Percentiles rank a stretch among this genome's conserved stretches.
Conservation (phyloP, 2,888 invertebrate species). For the Drosophila borealis region DNA sequence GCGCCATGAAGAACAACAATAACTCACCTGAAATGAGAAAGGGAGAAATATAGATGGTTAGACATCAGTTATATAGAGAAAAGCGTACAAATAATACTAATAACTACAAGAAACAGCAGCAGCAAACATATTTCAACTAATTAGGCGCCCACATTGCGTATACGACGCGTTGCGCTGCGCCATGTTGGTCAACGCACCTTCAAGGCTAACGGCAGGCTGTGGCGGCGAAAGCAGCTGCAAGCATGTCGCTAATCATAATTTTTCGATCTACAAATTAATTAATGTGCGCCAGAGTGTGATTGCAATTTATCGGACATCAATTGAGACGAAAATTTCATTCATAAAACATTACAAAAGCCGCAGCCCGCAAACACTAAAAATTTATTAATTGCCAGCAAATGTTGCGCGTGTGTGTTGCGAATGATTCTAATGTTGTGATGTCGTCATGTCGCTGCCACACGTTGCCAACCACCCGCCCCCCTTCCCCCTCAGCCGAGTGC, state of each 20-base stretch:
- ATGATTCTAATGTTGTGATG: slow-evolving; percentile 49
- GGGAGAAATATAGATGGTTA: slow-evolving; percentile 32
- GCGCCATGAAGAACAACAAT: slow-evolving; percentile 16
- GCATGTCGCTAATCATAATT: slow-evolving; percentile 71
- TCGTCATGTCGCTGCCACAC: slow-evolving; percentile 52
- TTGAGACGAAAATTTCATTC: slow-evolving; percentile 73
- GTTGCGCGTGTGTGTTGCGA: slow-evolving; percentile 63
- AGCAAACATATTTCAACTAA: slow-evolving; percentile 50
- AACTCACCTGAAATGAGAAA: slow-evolving; percentile 65
- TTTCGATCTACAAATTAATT: slow-evolving; percentile 75
- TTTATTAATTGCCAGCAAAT: slow-evolving; percentile 77
- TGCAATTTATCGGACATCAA: slow-evolving; percentile 79
- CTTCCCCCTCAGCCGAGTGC: neutral
- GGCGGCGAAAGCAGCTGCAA: slow-evolving; percentile 58
- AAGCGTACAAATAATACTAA: slow-evolving; percentile 15
- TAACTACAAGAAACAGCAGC: slow-evolving; percentile 13
- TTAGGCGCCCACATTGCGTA: slow-evolving; percentile 68
- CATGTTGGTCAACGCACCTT: slow-evolving; percentile 72
- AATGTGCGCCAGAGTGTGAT: slow-evolving; percentile 71
- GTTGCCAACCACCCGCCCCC: neutral
- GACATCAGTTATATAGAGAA: slow-evolving; percentile 11
- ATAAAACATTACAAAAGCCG: slow-evolving; percentile 65
- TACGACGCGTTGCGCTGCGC: slow-evolving; percentile 50
- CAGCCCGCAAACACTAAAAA: slow-evolving; percentile 27
- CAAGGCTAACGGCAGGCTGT: slow-evolving; percentile 56